These are phyloP conservation scores for Andrena praecox DNA, from an alignment of 2,888 invertebrate genomes.

Conservation along the genomic window DNA sequence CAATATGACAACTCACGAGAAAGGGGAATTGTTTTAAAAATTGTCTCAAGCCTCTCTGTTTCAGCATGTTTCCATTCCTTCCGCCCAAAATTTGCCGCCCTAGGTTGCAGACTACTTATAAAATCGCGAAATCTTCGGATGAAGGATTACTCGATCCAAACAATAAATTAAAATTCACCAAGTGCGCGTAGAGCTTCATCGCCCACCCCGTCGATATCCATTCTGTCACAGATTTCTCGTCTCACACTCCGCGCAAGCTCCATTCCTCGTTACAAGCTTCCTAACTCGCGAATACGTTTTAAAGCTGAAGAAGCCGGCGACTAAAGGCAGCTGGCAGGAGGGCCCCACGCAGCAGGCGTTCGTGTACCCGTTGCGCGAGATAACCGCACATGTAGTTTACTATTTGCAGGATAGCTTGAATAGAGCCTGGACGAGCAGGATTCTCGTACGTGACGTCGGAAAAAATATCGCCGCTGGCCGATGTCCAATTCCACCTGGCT, in stretches of 20 bases:
- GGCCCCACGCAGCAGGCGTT: background rate
- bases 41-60: too few relatives aligned
- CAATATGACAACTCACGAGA: too few relatives aligned
- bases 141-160: too few relatives aligned
- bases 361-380: background rate
- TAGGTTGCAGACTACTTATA: too few relatives aligned
- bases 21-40: too few relatives aligned
- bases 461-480: constrained; percentile 33
- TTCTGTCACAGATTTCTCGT: background rate
- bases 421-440: background rate
- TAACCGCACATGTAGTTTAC: background rate
- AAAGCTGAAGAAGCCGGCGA: background rate
- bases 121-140: too few relatives aligned
- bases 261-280: too few relatives aligned
- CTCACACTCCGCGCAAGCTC: background rate
- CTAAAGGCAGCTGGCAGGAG: background rate
- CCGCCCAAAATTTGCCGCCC: too few relatives aligned
- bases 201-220: background rate
- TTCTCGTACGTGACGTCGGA: background rate
- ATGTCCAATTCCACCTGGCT: constrained; percentile 54
- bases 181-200: too few relatives aligned
- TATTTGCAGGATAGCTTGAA: constrained; percentile 18
- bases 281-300: too few relatives aligned
- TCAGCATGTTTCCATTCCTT: too few relatives aligned
- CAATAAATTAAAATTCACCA: too few relatives aligned